Evolutionary conservation across 2,113 vertebrate genomes (phyloP), one percentile per base, ranked within the genome.

Genomic region (Urocitellus parryii): DNA sequence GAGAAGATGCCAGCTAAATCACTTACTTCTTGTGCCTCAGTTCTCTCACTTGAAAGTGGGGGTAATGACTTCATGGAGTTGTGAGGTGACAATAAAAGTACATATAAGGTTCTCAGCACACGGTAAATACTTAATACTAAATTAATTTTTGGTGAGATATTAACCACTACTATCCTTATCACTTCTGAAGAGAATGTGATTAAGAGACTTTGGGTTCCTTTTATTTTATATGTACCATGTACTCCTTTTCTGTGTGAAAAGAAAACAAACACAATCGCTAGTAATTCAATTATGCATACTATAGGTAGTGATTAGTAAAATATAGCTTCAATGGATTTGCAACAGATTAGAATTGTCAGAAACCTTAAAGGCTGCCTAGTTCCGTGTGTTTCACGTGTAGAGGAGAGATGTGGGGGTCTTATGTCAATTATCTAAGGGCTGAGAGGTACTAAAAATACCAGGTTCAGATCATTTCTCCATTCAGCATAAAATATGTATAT

Each of bases 181-280:
- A 73, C 45, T 12, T 29, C 10, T 32, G 22, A 20, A 56, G 74
- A 90, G 45, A 70, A 74, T 86, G 24, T 14, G n/a, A 61, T 14
- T 20, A 70, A 56, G 17, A 85, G 63, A 24, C 3, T 3, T 42
- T n/a, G 16, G 70, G 56, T 37, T 39, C 32, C 73, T 82, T 91
- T 79, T 51, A 87, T 72, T 8, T 32, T 42, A 58, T 70, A 18
- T 25, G 27, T 37, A 73, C 86, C 63, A 39, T 12, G 24, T 18
- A 22, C 42, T 25, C n/a, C 73, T 78, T 10, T 6, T 95, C 16
- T 63, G 3, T 78, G 56, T 88, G 68, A 42, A 74, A 67, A 82
- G 70, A 74, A 92, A 93, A 80, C 72, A 91, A 91, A 80, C 13
- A 39, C 24, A n/a, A 48, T 24, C 37, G 61, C 32, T 78, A 85